Evolutionary conservation across 2,797 vertebrate species (phyloP).

Genomic region (Rhynchotus rufescens): DNA sequence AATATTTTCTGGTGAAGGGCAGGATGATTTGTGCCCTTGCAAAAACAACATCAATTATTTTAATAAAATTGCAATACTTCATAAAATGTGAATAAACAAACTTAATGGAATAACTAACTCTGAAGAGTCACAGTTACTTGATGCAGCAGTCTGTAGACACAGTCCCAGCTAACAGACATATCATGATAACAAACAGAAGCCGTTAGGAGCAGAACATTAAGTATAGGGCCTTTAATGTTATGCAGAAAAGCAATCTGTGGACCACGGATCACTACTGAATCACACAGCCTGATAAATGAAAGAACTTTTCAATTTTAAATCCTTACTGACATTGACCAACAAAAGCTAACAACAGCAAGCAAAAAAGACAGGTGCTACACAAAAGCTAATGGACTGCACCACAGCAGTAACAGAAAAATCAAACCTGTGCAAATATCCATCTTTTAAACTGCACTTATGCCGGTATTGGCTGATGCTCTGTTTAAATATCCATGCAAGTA

Average conservation of each 20-base stretch:
- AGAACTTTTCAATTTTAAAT: not conserved
- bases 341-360: not conserved
- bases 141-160: not conserved
- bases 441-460: conserved; percentile 6
- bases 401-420: not conserved
- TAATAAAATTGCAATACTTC: not conserved
- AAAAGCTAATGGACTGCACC: not conserved
- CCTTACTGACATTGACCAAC: conserved; percentile 18
- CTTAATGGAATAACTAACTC: not conserved
- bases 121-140: not conserved
- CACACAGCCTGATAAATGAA: conserved; percentile 6
- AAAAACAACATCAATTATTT: not conserved
- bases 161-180: conserved; percentile 3
- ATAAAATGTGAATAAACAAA: not conserved
- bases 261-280: not conserved
- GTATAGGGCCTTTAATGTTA: conserved; percentile 17
- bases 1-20: not conserved
- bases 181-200: not conserved
- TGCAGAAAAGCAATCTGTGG: not conserved
- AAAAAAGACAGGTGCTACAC: not conserved
- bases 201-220: conserved; percentile 50
- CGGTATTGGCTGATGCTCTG: not conserved
- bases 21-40: not conserved
- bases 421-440: not conserved
- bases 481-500: not conserved